Conservation (phyloP, 2,888 invertebrate species). For the Copidosoma aretas region DNA sequence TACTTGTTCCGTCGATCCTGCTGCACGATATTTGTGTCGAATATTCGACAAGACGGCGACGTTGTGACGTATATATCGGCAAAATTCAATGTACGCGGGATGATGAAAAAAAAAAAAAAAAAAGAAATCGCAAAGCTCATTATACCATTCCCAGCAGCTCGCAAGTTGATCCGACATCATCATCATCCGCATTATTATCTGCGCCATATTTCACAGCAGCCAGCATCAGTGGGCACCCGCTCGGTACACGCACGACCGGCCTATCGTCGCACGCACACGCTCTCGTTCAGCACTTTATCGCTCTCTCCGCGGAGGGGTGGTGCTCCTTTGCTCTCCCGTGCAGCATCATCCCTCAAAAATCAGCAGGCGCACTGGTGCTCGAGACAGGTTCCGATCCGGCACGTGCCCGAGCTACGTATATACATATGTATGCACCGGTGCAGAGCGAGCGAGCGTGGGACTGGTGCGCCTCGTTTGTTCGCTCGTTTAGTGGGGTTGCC, state of each 20-base stretch:
- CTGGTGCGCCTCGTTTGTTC: conserved; percentile 45
- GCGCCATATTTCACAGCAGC: background rate
- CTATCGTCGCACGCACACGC: background rate
- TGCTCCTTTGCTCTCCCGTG: background rate
- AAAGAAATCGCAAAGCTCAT: no score
- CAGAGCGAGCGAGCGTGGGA: conserved; percentile 58
- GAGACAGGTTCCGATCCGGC: conserved; percentile 52
- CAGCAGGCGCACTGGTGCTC: conserved; percentile 49
- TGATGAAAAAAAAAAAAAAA: no score
- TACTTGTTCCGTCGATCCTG: no score
- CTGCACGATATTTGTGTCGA: no score
- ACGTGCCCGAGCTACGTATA: conserved; percentile 48
- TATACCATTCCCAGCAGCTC: no score
- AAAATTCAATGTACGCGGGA: no score
- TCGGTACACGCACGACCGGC: background rate
- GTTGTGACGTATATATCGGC: no score
- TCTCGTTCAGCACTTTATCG: background rate
- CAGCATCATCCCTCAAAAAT: conserved; percentile 36
- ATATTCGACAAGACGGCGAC: no score
- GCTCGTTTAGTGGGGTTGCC: conserved; percentile 11
- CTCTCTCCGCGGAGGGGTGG: background rate
- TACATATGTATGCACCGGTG: no score
- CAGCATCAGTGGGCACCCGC: no score
- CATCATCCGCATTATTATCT: background rate
- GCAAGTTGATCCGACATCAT: background rate